A percentile compares a stretch with the other conserved stretches of the same genome.
phyloP scores from a whole-genome alignment of 2,888 invertebrate species.

The Polydrusus pterygomalis region DNA sequence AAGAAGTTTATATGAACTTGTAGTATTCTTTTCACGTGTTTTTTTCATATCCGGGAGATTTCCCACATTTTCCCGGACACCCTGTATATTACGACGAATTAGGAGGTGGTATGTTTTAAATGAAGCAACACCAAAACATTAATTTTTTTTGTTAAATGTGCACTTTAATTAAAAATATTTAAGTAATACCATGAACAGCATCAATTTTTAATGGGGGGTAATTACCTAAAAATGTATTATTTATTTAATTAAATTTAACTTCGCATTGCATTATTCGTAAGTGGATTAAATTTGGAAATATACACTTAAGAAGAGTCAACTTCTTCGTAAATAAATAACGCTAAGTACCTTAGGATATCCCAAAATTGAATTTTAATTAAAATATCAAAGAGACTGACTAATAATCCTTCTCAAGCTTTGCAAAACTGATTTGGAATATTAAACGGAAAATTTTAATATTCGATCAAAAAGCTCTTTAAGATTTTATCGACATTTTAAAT shows the following conservation, averaged over 20 bases:
- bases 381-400: constrained; percentile 19
- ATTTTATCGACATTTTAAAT: constrained; percentile 20
- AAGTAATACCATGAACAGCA: no score
- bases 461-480: constrained; percentile 14
- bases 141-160: no score
- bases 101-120: no score
- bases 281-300: background rate
- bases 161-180: no score
- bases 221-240: no score
- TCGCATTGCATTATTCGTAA: background rate
- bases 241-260: background rate
- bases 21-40: no score
- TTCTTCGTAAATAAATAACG: constrained; percentile 6
- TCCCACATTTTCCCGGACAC: no score
- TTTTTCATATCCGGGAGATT: no score
- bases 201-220: no score
- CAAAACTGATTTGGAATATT: constrained; percentile 26
- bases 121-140: no score
- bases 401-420: constrained; percentile 17
- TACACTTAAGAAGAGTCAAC: constrained; percentile 10
- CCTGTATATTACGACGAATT: no score
- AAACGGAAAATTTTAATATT: constrained; percentile 27
- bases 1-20: no score
- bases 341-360: background rate
- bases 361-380: constrained; percentile 19